Base-by-base conservation (phyloP, 2,888 invertebrate genomes). In the Palloptera scutellata region DNA sequence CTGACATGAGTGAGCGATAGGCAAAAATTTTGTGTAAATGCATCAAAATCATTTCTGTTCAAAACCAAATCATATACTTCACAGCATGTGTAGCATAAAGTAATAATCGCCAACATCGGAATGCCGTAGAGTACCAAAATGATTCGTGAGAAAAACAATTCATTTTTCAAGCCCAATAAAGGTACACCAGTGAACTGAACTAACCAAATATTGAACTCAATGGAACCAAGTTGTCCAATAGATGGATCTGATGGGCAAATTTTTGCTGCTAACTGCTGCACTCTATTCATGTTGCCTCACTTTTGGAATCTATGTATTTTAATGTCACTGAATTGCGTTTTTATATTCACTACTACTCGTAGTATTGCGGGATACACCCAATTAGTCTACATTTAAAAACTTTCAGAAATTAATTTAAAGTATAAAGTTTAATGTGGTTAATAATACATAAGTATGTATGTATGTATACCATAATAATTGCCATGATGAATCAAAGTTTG, bases 181-280 rank as follows among this genome's bases (percentile, higher is more conserved):
- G 80, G 81, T 2, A 80, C 48, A 0, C 80, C 81, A 12, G 71
- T 66, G 42, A 75, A 52, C n/a, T 80, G 77, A 0, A 76, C 77
- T 61, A 80, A 61, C 72, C 74, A 76, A 48, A 78, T 54, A 53
- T 78, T 80, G 17, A 78, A 67, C 60, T 78, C 77, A 8, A 81
- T 74, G 1, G 81, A 81, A 43, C 80, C 80, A 13, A 79, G 70
- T 51, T 19, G 66, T 4, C 80, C 81, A 30, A 66, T 67, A 1
- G 64, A 60, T 1, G 76, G 73, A 67, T 78, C 70, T 0, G 80
- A 80, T 13, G 72, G 69, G 52, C 70, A 72, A 5, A 67, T 13
- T 15, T 30, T 15, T 0, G 40, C 15, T 1, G 58, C 17, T n/a
- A 69, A 61, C 8, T 4, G 5, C 15, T 54, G 61, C 1, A 63